phyloP scores from a whole-genome alignment of 2,888 invertebrate species.

The Pyrrhia umbra region DNA sequence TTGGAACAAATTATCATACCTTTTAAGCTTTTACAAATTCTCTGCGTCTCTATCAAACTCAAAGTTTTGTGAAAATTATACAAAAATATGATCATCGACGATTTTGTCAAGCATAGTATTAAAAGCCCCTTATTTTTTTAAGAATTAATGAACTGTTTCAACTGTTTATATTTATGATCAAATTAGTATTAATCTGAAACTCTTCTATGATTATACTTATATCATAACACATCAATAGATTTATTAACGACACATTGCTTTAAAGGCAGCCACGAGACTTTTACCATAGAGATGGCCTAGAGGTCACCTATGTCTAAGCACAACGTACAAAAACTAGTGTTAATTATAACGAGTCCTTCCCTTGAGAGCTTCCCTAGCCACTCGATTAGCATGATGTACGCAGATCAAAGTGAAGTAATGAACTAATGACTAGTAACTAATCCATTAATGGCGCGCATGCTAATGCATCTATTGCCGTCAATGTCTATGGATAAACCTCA shows the following conservation, averaged over 20 bases:
- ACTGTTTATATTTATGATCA: too few relatives aligned
- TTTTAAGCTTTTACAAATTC: conserved; percentile 44
- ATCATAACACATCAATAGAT: too few relatives aligned
- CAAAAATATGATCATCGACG: conserved; percentile 17
- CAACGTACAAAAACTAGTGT: neutral
- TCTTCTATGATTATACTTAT: too few relatives aligned
- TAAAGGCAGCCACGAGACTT: too few relatives aligned
- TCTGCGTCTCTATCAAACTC: conserved; percentile 42
- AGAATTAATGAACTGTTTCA: too few relatives aligned
- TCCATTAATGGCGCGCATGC: conserved; percentile 32
- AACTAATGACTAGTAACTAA: conserved; percentile 37
- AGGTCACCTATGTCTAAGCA: too few relatives aligned
- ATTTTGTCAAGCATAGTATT: neutral
- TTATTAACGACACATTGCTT: too few relatives aligned
- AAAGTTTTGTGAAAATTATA: conserved; percentile 27
- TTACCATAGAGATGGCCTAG: too few relatives aligned
- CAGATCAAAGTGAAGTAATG: conserved; percentile 39
- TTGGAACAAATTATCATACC: conserved; percentile 54
- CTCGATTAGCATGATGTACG: conserved; percentile 23
- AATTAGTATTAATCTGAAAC: too few relatives aligned
- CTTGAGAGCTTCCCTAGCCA: conserved; percentile 8
- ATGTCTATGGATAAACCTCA: conserved; percentile 11
- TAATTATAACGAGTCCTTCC: conserved; percentile 5
- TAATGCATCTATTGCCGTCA: conserved; percentile 22
- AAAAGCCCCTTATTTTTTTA: too few relatives aligned